These are phyloP conservation scores for Apogon talboti DNA, from an alignment of 2,797 vertebrate species.

Conservation along the genomic window DNA sequence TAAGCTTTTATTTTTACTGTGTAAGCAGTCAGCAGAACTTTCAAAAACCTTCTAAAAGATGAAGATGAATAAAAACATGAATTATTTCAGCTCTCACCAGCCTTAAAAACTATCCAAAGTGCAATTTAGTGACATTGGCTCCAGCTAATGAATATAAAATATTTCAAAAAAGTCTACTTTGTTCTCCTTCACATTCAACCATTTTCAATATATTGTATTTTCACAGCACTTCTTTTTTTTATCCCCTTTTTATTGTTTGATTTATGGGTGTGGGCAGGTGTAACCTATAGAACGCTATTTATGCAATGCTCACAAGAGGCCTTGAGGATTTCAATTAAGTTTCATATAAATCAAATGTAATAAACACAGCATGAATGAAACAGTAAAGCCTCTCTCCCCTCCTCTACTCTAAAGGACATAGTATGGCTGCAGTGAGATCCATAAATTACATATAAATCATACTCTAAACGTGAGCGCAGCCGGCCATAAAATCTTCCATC, in stretches of 20 bases:
- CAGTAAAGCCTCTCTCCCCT: slow-evolving; percentile 11
- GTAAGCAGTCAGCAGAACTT: too few species aligned
- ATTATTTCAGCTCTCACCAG: too few species aligned
- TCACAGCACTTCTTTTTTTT: slow-evolving; percentile 2
- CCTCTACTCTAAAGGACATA: slow-evolving; percentile 17
- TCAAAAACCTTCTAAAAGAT: too few species aligned
- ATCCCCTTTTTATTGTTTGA: slow-evolving; percentile 19
- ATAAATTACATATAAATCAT: slow-evolving; percentile 48
- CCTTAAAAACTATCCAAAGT: too few species aligned
- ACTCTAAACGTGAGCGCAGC: slow-evolving; percentile 43
- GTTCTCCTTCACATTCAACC: neutral
- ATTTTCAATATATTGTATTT: neutral
- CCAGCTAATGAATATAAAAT: too few species aligned
- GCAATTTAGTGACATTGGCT: too few species aligned
- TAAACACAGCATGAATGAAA: slow-evolving; percentile 9
- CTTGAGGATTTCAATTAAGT: slow-evolving; percentile 29
- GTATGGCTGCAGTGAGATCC: slow-evolving; percentile 24
- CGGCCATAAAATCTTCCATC: slow-evolving; percentile 29
- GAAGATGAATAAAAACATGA: too few species aligned
- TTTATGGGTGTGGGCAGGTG: slow-evolving; percentile 19
- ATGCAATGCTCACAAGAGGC: slow-evolving; percentile 11
- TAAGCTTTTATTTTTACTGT: too few species aligned
- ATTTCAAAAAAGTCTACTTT: too few species aligned
- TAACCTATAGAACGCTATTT: slow-evolving; percentile 22
- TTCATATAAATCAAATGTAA: slow-evolving; percentile 32